Percentiles rank a stretch among this genome's conserved stretches.
Evolutionary conservation across 2,113 vertebrate species (phyloP).

Genomic region (Pachycephala philippinensis): DNA sequence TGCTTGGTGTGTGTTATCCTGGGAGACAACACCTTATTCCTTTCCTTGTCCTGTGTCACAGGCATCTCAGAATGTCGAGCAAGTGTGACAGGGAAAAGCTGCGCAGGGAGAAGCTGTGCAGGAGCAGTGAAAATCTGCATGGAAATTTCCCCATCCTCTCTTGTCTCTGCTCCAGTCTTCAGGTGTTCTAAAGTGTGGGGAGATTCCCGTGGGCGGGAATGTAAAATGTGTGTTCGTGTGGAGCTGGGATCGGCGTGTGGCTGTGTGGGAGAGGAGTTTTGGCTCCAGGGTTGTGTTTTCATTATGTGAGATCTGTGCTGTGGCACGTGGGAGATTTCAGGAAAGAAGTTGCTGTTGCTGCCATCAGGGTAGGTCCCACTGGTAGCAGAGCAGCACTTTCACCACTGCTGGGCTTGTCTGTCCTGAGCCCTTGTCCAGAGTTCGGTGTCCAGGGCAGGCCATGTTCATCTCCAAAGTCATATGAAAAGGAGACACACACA

Average conservation of each 20-base stretch:
- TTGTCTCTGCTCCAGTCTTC: not conserved
- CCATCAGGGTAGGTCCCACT: fast-evolving
- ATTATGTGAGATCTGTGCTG: not conserved
- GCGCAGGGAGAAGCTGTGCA: not conserved
- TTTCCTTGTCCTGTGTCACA: not conserved
- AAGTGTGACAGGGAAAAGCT: not conserved
- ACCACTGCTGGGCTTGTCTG: not conserved
- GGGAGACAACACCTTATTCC: not conserved
- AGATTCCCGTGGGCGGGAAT: not conserved
- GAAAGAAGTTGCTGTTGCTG: not conserved
- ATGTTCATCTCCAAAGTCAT: not conserved
- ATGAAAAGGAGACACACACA: fast-evolving
- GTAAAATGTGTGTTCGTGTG: not conserved
- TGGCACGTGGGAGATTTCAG: not conserved
- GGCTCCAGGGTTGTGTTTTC: not conserved
- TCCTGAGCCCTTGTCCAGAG: not conserved
- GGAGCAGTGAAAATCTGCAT: not conserved
- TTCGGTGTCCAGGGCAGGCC: not conserved
- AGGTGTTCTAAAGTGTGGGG: not conserved
- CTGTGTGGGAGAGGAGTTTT: slow-evolving; percentile 7
- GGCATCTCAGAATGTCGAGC: not conserved
- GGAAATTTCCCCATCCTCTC: not conserved
- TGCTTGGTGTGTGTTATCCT: not conserved
- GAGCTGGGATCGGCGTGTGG: not conserved
- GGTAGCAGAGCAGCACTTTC: not conserved